A percentile compares a stretch with the other conserved stretches of the same genome.
Conservation (phyloP, 2,888 invertebrate genomes). For the Euphydryas editha region DNA sequence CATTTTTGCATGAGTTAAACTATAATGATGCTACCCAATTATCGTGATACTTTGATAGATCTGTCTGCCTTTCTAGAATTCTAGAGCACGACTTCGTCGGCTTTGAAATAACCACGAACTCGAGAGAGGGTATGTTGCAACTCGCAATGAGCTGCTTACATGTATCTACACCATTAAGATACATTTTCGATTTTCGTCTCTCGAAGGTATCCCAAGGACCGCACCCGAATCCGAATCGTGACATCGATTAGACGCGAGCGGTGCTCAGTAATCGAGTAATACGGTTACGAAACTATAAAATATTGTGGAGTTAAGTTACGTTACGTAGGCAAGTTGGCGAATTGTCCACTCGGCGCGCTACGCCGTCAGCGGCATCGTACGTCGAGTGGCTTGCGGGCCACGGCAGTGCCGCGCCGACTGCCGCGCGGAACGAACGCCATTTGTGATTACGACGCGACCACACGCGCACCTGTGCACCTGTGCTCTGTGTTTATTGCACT, state of each 20-base stretch:
- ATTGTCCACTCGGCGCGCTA: conserved; percentile 61
- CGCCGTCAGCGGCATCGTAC: conserved; percentile 35
- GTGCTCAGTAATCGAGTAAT: conserved; percentile 75
- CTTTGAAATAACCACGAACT: conserved; percentile 9
- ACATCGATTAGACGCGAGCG: conserved; percentile 73
- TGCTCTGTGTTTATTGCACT: conserved; percentile 65
- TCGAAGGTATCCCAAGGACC: conserved; percentile 50
- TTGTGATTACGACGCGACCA: conserved; percentile 44
- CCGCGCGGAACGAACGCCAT: conserved; percentile 50
- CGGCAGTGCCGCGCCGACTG: conserved; percentile 58
- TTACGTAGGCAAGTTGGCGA: conserved; percentile 72
- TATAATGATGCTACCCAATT: neutral
- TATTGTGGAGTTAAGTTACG: conserved; percentile 80
- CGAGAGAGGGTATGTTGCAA: conserved; percentile 26
- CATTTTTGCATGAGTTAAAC: neutral
- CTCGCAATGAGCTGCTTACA: conserved; percentile 24
- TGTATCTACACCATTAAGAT: conserved; percentile 23
- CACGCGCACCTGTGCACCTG: conserved; percentile 61
- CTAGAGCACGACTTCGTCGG: conserved; percentile 4
- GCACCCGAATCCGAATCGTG: conserved; percentile 79
- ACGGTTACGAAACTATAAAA: conserved; percentile 81
- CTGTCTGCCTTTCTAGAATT: conserved; percentile 13
- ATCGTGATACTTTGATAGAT: conserved; percentile 1
- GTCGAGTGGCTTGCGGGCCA: conserved; percentile 29
- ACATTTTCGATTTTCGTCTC: conserved; percentile 35